These are phyloP conservation scores for Euspilapteryx auroguttella DNA, from an alignment of 2,888 invertebrate species.

Conservation along the genomic window DNA sequence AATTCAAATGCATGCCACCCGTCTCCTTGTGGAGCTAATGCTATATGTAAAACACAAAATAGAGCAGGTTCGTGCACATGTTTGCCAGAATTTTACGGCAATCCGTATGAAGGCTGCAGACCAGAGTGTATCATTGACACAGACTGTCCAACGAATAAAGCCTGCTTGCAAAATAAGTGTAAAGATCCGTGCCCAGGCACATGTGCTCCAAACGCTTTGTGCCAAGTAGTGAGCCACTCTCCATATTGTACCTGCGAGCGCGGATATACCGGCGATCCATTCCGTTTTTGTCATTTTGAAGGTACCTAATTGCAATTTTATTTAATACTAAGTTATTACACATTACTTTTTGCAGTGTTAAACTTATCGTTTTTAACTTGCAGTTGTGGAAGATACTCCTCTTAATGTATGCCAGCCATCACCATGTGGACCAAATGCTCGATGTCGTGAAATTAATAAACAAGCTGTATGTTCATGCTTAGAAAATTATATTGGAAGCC, in stretches of 20 bases:
- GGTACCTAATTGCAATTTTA: conserved; percentile 54
- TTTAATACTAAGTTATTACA: no score
- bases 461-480: conserved; percentile 78
- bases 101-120: conserved; percentile 75
- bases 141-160: conserved; percentile 69
- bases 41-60: conserved; percentile 63
- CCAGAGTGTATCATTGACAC: conserved; percentile 73
- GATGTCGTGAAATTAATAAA: conserved; percentile 71
- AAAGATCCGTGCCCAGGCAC: conserved; percentile 77
- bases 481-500: conserved; percentile 69
- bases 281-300: conserved; percentile 60
- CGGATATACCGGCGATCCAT: conserved; percentile 76
- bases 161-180: conserved; percentile 74
- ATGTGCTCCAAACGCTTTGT: conserved; percentile 75
- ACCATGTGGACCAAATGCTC: conserved; percentile 76
- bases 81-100: conserved; percentile 69
- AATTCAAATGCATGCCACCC: conserved; percentile 59
- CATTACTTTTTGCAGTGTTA: no score
- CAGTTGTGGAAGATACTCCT: conserved; percentile 23
- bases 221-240: conserved; percentile 72
- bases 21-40: conserved; percentile 69
- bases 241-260: conserved; percentile 68
- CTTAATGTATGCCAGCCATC: conserved; percentile 68
- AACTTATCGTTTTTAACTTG: no score
- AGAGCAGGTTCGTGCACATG: conserved; percentile 71